Percentiles rank a stretch among this genome's conserved stretches.
These are phyloP conservation scores for Podarcis cretensis DNA, from an alignment of 2,113 vertebrate genomes.

Conservation along the genomic window DNA sequence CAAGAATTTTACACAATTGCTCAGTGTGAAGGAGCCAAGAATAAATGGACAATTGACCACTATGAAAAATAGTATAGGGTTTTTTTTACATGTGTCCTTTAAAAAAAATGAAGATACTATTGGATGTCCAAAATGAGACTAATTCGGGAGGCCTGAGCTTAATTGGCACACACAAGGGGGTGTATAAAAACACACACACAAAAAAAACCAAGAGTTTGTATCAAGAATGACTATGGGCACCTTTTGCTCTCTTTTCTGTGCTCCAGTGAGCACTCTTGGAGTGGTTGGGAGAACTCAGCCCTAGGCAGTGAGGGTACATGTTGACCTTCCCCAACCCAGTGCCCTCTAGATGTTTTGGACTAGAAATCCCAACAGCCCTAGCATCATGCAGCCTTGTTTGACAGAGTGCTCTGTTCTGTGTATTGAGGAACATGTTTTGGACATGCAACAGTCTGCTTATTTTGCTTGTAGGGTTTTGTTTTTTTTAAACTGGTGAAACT, in stretches of 20 bases:
- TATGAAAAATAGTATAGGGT: too few species aligned
- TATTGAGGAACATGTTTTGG: neutral
- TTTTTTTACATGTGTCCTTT: neutral
- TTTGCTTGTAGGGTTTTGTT: neutral
- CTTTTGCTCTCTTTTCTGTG: slow-evolving; percentile 11
- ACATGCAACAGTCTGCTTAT: neutral
- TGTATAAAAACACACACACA: neutral
- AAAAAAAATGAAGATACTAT: neutral
- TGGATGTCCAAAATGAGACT: neutral
- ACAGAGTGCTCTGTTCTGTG: neutral
- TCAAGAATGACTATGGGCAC: neutral
- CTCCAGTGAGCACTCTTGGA: too few species aligned
- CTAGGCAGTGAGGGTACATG: too few species aligned
- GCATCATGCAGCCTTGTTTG: too few species aligned
- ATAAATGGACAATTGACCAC: too few species aligned
- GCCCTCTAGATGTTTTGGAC: too few species aligned
- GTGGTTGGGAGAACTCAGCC: too few species aligned
- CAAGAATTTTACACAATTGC: neutral
- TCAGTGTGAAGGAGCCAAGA: neutral
- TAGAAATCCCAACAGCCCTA: too few species aligned
- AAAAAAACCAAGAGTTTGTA: neutral
- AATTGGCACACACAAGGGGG: neutral
- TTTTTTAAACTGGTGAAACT: too few species aligned
- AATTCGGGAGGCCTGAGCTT: neutral
- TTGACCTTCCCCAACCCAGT: too few species aligned